These are phyloP conservation scores for Drosophila incognita DNA, from an alignment of 2,888 invertebrate species.

Conservation along the genomic window DNA sequence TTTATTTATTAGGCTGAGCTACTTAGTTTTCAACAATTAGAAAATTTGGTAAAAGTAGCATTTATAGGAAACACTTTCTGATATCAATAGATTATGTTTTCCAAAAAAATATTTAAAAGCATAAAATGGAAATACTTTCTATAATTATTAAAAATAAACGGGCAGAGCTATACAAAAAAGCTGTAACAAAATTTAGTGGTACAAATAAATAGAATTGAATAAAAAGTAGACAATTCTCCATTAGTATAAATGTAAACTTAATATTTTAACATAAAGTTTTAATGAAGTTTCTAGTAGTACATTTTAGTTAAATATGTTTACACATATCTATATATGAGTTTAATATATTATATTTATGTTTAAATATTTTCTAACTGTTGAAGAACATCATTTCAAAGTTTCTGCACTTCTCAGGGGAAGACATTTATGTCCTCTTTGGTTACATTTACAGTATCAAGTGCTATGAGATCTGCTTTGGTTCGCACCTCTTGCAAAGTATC, in stretches of 20 bases:
- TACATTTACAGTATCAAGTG: constrained; percentile 20
- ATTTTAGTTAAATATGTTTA: background rate
- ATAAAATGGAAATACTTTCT: background rate
- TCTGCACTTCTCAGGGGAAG: background rate
- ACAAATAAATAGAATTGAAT: background rate
- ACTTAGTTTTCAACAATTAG: background rate
- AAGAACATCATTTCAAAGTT: background rate
- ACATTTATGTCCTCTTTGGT: constrained; percentile 7
- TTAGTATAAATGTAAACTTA: too few relatives aligned
- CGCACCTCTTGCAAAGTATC: background rate
- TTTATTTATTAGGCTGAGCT: constrained; percentile 21
- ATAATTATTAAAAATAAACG: background rate
- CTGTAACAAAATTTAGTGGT: accelerated
- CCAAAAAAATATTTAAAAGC: background rate
- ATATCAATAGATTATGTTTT: background rate
- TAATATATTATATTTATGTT: background rate
- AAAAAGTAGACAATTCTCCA: background rate
- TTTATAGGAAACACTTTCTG: background rate
- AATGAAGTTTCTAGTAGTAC: background rate
- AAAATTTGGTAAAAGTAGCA: background rate
- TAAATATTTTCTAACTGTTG: background rate
- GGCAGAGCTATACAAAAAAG: background rate
- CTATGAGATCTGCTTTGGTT: constrained; percentile 34
- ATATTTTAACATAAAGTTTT: background rate
- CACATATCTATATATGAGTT: background rate